Evolutionary conservation across 1,140 invertebrate genomes (phyloP).

Genomic region (Eumeta japonica): DNA sequence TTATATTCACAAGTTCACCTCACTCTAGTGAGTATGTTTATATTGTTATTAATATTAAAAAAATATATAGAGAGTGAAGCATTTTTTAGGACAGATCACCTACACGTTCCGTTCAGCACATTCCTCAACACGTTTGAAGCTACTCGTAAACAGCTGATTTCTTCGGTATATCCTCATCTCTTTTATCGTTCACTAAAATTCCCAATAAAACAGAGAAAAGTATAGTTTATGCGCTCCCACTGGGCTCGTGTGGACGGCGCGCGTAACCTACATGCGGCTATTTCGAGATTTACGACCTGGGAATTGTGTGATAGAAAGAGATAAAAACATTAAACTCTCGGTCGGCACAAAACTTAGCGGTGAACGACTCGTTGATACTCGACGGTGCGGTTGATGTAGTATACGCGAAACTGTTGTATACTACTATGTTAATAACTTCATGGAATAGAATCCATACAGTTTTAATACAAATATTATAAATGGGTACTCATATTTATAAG

Average conservation of each 20-base stretch:
- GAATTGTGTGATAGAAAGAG: conserved; percentile 57
- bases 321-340: conserved; percentile 50
- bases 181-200: conserved; percentile 49
- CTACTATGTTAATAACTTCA: background rate
- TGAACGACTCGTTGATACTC: conserved; percentile 31
- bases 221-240: conserved; percentile 51
- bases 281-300: conserved; percentile 61
- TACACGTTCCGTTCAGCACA: conserved; percentile 50
- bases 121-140: conserved; percentile 56
- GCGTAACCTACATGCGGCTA: conserved; percentile 59
- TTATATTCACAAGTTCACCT: too few species aligned
- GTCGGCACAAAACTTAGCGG: conserved; percentile 37
- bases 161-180: conserved; percentile 49
- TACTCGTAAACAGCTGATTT: conserved; percentile 56
- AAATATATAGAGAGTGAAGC: conserved; percentile 38
- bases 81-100: conserved; percentile 23
- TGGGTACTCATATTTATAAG: too few species aligned
- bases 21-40: too few species aligned
- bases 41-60: conserved; percentile 8
- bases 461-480: too few species aligned
- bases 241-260: conserved; percentile 45
- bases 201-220: conserved; percentile 56
- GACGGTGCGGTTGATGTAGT: conserved; percentile 34
- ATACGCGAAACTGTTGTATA: conserved; percentile 19
- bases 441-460: too few species aligned